Evolutionary conservation across 2,797 vertebrate genomes (phyloP).

Genomic region (Eutrigla gurnardus): DNA sequence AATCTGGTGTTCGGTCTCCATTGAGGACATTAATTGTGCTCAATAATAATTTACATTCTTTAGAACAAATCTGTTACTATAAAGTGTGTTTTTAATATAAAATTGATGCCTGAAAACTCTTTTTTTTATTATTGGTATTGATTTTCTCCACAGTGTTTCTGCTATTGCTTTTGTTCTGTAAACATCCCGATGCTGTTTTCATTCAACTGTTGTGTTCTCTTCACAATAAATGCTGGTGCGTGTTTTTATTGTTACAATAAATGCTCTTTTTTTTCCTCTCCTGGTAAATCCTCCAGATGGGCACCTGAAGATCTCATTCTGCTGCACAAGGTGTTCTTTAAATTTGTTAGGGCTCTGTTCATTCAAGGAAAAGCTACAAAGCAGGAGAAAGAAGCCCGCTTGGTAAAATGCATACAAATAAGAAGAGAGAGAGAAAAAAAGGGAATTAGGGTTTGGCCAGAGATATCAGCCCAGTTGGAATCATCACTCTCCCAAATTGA

Average conservation of each 20-base stretch:
- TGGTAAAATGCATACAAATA: constrained; percentile 31
- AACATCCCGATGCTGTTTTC: constrained; percentile 11
- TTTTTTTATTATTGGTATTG: background rate
- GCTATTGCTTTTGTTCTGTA: background rate
- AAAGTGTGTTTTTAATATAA: constrained; percentile 4
- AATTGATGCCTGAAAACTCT: background rate
- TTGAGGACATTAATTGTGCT: background rate
- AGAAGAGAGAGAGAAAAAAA: constrained; percentile 19
- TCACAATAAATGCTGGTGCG: background rate
- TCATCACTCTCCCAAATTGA: constrained; percentile 45
- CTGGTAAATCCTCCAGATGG: background rate
- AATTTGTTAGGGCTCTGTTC: constrained; percentile 1
- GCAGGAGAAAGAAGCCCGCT: constrained; percentile 16
- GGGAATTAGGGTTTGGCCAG: constrained; percentile 22
- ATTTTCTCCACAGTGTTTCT: constrained; percentile 11
- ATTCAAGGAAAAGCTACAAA: background rate
- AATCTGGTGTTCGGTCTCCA: too few species aligned
- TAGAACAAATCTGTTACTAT: background rate
- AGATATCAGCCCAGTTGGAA: constrained; percentile 35
- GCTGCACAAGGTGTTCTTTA: constrained; percentile 18
- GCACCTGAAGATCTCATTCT: constrained; percentile 8
- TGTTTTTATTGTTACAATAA: constrained; percentile 4
- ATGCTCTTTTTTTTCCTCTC: background rate
- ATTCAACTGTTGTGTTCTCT: constrained; percentile 20
- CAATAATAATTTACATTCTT: background rate